Evolutionary conservation across 30 jellyfish, hydroid and myxozoan genomes (phyloP).

Genomic region (Mastigias papua): DNA sequence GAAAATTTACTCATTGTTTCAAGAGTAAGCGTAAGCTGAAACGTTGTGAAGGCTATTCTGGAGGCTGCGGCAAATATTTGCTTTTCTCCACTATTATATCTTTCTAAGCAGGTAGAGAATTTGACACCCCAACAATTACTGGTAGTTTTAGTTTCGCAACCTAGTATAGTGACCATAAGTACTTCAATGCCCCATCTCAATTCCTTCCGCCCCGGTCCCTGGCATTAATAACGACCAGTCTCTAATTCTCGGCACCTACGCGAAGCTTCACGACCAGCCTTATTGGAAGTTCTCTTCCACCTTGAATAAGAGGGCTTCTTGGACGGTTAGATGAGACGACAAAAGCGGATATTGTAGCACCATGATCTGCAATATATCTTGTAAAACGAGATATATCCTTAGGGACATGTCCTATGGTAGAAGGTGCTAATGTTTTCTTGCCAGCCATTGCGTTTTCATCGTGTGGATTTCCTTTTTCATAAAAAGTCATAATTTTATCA

Average conservation of each 20-base stretch:
- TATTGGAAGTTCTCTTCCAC: not conserved
- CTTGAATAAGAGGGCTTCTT: not conserved
- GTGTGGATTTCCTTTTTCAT: not conserved
- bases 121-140: no score
- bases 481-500: not conserved
- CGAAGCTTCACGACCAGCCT: not conserved
- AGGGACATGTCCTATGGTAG: not conserved
- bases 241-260: not conserved
- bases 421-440: not conserved
- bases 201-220: no score
- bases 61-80: no score
- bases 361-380: not conserved
- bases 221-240: no score
- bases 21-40: no score
- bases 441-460: not conserved
- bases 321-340: not conserved
- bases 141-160: no score
- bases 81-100: no score
- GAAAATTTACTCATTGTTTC: no score
- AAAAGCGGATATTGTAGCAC: not conserved
- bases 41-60: no score
- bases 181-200: no score
- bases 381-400: not conserved
- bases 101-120: no score
- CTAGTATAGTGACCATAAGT: no score